A percentile compares a stretch with the other conserved stretches of the same genome.
Conservation (phyloP, 2,888 invertebrate species). For the Nysson spinosus region DNA sequence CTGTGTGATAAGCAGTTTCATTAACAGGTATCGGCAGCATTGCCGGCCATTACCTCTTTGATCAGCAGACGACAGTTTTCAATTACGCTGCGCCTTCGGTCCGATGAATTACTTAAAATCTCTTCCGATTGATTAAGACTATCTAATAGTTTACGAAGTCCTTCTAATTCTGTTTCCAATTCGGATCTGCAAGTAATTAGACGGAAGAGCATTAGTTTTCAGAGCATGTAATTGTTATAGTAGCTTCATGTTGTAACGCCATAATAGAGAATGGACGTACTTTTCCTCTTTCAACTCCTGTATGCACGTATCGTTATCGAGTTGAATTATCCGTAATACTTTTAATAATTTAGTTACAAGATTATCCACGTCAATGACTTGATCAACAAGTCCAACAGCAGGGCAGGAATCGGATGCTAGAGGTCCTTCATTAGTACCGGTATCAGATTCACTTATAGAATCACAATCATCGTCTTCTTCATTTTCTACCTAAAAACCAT, state of each 20-base stretch:
- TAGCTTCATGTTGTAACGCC: too few species aligned
- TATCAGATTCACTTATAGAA: conserved; percentile 77
- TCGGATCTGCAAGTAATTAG: conserved; percentile 61
- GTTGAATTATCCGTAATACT: conserved; percentile 85
- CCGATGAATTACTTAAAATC: conserved; percentile 59
- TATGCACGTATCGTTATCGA: conserved; percentile 84
- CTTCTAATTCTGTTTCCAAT: conserved; percentile 69
- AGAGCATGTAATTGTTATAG: too few species aligned
- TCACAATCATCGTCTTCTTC: conserved; percentile 75
- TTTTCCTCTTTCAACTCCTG: conserved; percentile 83
- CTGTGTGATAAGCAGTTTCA: conserved; percentile 38
- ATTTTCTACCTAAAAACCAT: conserved; percentile 68
- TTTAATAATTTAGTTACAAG: conserved; percentile 86
- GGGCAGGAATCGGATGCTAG: conserved; percentile 79
- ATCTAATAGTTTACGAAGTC: conserved; percentile 63
- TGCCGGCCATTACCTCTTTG: conserved; percentile 64
- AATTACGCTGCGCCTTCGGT: conserved; percentile 64
- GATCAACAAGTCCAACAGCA: conserved; percentile 83
- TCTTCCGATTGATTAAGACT: conserved; percentile 62
- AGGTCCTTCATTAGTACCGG: conserved; percentile 76
- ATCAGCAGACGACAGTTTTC: conserved; percentile 67
- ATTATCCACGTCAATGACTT: conserved; percentile 87
- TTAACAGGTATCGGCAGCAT: conserved; percentile 51
- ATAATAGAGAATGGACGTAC: conserved; percentile 71
- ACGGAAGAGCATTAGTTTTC: too few species aligned